A percentile compares a stretch with the other conserved stretches of the same genome.
phyloP scores from a whole-genome alignment of 2,888 invertebrate species.

The Hirudinaria manillensis region DNA sequence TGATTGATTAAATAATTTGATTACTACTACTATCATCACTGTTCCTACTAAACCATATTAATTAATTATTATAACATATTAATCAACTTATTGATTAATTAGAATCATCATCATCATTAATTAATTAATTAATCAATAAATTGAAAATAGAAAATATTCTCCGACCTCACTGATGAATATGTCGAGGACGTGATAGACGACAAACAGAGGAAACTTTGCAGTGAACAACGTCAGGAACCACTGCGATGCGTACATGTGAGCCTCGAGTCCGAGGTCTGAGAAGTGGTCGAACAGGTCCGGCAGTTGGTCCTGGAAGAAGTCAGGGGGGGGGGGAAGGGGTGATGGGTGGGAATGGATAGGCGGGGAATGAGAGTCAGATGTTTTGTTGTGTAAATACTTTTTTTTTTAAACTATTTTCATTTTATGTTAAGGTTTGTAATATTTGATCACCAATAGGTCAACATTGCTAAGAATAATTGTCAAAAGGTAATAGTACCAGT shows the following conservation, averaged over 20 bases:
- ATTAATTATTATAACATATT: neutral
- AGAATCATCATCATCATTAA: too few relatives aligned
- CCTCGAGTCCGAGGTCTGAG: constrained; percentile 74
- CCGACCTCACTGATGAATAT: constrained; percentile 69
- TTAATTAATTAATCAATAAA: neutral
- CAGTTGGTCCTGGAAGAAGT: constrained; percentile 53
- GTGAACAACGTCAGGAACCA: constrained; percentile 99
- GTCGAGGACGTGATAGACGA: constrained; percentile 94
- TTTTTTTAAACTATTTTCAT: too few relatives aligned
- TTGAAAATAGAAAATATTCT: neutral
- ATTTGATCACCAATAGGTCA: too few relatives aligned
- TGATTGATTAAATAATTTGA: neutral
- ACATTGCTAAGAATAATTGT: too few relatives aligned
- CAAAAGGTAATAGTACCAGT: too few relatives aligned
- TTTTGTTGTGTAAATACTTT: too few relatives aligned
- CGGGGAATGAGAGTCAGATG: too few relatives aligned
- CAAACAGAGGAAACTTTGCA: constrained; percentile 90
- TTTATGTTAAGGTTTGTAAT: too few relatives aligned
- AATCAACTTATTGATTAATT: neutral
- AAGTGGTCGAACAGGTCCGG: constrained; percentile 58
- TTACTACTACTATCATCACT: neutral
- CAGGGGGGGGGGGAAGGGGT: too few relatives aligned
- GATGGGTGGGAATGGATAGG: neutral
- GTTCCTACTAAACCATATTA: neutral
- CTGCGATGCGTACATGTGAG: constrained; percentile 98